Conservation (phyloP, 2,888 invertebrate species). For the Cheilosia vernalis region DNA sequence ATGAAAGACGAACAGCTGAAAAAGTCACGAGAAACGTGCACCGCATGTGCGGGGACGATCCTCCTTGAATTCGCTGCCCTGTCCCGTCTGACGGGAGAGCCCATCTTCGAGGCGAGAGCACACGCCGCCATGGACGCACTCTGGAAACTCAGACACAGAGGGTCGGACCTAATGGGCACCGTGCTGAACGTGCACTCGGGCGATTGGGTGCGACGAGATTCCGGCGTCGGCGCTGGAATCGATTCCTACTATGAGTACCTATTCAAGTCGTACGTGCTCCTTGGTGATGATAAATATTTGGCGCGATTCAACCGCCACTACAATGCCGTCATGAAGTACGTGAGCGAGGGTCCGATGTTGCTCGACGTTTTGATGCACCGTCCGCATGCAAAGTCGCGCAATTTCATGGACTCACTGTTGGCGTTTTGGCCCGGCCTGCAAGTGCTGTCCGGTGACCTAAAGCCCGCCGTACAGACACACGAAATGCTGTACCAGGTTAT, state of each 20-base stretch:
- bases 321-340: slow-evolving; percentile 97
- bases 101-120: slow-evolving; percentile 96
- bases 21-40: slow-evolving; percentile 95
- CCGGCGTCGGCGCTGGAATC: slow-evolving; percentile 99
- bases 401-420: slow-evolving; percentile 98
- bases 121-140: slow-evolving; percentile 98
- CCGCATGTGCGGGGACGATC: slow-evolving; percentile 99
- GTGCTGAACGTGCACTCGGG: slow-evolving; percentile 99
- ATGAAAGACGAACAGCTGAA: slow-evolving; percentile 90
- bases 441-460: slow-evolving; percentile 94
- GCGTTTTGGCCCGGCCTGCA: slow-evolving; percentile 99
- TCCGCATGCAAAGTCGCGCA: slow-evolving; percentile 95
- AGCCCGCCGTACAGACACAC: slow-evolving; percentile 99
- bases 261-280: slow-evolving; percentile 97
- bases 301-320: slow-evolving; percentile 98
- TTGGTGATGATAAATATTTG: slow-evolving; percentile 96
- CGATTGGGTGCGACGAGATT: slow-evolving; percentile 98
- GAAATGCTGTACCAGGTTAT: slow-evolving; percentile 99
- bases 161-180: slow-evolving; percentile 97
- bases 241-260: slow-evolving; percentile 99
- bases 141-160: slow-evolving; percentile 96
- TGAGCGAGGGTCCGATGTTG: slow-evolving; percentile 95
- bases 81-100: slow-evolving; percentile 94
- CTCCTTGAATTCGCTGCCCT: slow-evolving; percentile 98
- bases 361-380: slow-evolving; percentile 98